These are phyloP conservation scores for Chelon auratus DNA, from an alignment of 2,797 vertebrate genomes.

Conservation along the genomic window DNA sequence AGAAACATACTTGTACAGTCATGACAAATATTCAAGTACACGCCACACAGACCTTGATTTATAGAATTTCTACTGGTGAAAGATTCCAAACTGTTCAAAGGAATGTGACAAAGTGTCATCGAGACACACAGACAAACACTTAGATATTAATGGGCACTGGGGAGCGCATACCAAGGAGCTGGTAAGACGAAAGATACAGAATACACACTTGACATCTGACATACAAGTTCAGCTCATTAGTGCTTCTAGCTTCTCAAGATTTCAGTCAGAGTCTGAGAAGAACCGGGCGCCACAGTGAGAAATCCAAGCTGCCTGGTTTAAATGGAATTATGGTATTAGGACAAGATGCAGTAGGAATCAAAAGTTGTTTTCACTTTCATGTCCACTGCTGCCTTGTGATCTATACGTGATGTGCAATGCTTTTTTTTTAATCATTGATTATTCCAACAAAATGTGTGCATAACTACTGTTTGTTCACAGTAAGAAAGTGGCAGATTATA, in stretches of 20 bases:
- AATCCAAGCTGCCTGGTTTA: neutral
- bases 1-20: neutral
- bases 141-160: neutral
- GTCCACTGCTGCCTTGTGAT: no score
- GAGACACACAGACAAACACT: neutral
- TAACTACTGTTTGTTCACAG: no score
- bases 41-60: neutral
- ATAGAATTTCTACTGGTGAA: neutral
- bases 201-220: constrained; percentile 2
- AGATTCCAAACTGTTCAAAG: neutral
- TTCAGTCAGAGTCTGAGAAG: neutral
- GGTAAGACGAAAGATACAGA: neutral
- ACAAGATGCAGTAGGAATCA: neutral
- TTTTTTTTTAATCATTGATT: neutral
- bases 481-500: no score
- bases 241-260: neutral
- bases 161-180: neutral
- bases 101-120: neutral
- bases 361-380: neutral
- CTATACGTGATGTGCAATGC: neutral
- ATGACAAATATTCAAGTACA: neutral
- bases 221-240: neutral
- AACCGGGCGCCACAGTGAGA: neutral
- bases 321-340: neutral
- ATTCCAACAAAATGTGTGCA: neutral